These are phyloP conservation scores for Pachyrhynchus sulphureomaculatus DNA, from an alignment of 1,140 invertebrate species.

Conservation along the genomic window DNA sequence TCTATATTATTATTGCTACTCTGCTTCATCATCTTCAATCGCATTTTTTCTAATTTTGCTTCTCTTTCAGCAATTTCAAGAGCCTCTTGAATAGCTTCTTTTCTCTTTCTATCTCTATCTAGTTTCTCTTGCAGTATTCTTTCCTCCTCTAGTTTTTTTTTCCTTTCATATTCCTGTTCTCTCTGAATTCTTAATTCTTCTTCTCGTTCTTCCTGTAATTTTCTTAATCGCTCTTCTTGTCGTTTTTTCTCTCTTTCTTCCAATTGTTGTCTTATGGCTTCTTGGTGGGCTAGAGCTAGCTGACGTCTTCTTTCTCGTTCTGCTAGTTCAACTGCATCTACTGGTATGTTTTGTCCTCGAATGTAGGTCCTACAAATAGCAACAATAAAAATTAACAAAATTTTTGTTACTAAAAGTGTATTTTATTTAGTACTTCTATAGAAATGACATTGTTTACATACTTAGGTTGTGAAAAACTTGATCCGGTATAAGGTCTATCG, in stretches of 20 bases:
- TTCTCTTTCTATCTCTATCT: constrained; percentile 58
- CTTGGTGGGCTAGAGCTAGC: constrained; percentile 70
- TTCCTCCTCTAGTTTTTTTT: constrained; percentile 61
- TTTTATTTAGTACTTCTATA: too few relatives aligned
- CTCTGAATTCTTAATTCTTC: constrained; percentile 67
- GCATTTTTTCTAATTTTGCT: constrained; percentile 58
- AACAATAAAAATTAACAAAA: too few relatives aligned
- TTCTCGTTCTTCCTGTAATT: constrained; percentile 62
- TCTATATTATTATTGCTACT: constrained; percentile 35
- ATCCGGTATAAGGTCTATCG: constrained; percentile 43
- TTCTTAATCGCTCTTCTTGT: constrained; percentile 64
- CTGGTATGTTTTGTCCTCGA: constrained; percentile 70
- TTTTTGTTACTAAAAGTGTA: too few relatives aligned
- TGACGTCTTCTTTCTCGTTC: constrained; percentile 68
- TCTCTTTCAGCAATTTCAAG: constrained; percentile 63
- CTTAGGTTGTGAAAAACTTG: constrained; percentile 40
- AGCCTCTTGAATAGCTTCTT: constrained; percentile 61
- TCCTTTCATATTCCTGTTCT: constrained; percentile 64
- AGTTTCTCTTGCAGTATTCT: constrained; percentile 61
- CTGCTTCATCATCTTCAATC: constrained; percentile 49
- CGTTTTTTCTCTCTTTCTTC: constrained; percentile 67
- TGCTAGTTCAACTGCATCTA: constrained; percentile 66
- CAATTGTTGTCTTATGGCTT: constrained; percentile 70
- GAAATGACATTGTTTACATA: too few relatives aligned
- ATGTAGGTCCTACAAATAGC: constrained; percentile 51